Conservation (phyloP, 2,113 vertebrate genomes). For the Clinocottus analis region DNA sequence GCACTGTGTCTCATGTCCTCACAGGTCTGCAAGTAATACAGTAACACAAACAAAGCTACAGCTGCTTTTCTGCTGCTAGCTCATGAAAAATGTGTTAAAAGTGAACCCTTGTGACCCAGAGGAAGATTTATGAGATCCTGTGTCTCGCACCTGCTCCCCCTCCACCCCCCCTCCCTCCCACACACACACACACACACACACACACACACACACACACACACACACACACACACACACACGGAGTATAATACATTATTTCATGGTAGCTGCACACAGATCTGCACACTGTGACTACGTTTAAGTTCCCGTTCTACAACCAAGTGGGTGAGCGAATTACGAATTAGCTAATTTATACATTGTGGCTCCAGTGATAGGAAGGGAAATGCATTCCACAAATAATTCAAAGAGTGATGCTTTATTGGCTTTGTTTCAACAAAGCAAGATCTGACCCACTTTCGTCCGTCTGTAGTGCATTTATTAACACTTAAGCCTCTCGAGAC, state of each 20-base stretch:
- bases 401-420: constrained; percentile 1
- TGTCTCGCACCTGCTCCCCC: constrained; percentile 55
- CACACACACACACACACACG: too few species aligned
- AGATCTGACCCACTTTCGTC: not conserved
- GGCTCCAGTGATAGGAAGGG: not conserved
- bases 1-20: not conserved
- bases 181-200: too few species aligned
- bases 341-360: not conserved
- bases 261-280: not conserved
- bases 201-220: too few species aligned
- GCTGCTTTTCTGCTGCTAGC: constrained; percentile 57
- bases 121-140: constrained; percentile 50
- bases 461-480: not conserved
- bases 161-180: constrained; percentile 2
- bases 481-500: constrained; percentile 6
- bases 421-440: constrained; percentile 7
- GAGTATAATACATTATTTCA: not conserved
- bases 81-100: constrained; percentile 60
- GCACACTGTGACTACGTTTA: not conserved
- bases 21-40: not conserved
- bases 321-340: not conserved
- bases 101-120: constrained; percentile 42
- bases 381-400: not conserved
- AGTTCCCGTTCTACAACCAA: not conserved
- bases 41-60: constrained; percentile 1